Base-by-base conservation (phyloP, 1,140 invertebrate species). In the Venturia canescens region DNA sequence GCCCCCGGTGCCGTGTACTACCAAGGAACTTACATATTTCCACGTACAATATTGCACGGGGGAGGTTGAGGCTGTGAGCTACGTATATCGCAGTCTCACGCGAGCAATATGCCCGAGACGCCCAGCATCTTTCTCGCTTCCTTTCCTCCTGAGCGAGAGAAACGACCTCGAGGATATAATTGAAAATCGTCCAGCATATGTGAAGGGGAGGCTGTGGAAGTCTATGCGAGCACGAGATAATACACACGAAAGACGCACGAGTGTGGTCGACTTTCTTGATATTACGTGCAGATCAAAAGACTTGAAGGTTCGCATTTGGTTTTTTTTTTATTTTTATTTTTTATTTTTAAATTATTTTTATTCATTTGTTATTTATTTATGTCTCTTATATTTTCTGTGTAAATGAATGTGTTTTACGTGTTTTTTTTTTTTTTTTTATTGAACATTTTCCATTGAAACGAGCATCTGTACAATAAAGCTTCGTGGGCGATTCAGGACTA, bases 1-100 rank as follows among this genome's bases (percentile, higher is more conserved):
- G 21, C 44, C 34, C 60, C 50, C 34, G 27, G 53, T 78, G 18
- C 74, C 38, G n/a, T 74, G 50, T 53, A 76, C 50, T 53, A 60
- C 72, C 50, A 29, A 57, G 72, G 72, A 76, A 78, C 82, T 83
- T 80, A 83, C 82, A 83, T 83, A 83, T 83, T 81, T 83, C 70
- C 82, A 83, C 82, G 82, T 83, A 83, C 78, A 83, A 83, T 83
- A 83, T 83, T 81, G 82, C 80, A 79, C 34, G 74, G 66, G 76
- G 72, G 27, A 31, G 66, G 23, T 6, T 77, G 63, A 71, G 48
- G 72, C 60, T 79, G 67, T 67, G 78, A 67, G 50, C 57, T 75
- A 80, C 70, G 79, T 80, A 74, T 80, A 74, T 63, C 79, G 82
- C 66, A 44, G 53, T 60, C 72, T 75, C 44, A 74, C 53, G 71